Conservation (phyloP, 2,113 vertebrate species). For the Pangasianodon gigas region DNA sequence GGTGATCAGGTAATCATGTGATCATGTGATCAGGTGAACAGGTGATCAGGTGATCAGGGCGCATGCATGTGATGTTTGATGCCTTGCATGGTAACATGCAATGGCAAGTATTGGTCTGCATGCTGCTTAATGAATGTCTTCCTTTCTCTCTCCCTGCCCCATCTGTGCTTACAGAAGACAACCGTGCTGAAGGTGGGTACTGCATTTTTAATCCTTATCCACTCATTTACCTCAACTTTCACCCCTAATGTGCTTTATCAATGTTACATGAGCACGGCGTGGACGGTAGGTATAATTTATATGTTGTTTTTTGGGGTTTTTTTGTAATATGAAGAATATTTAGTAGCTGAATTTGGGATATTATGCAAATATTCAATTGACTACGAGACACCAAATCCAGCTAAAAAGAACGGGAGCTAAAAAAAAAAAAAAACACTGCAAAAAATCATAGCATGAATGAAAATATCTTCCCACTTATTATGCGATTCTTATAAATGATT, state of each 20-base stretch:
- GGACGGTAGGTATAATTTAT: conserved; percentile 44
- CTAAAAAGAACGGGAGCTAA: background rate
- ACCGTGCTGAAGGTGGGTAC: conserved; percentile 95
- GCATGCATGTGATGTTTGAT: conserved; percentile 95
- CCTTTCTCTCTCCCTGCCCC: conserved; percentile 95
- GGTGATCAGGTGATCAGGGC: conserved; percentile 66
- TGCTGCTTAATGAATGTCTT: conserved; percentile 99
- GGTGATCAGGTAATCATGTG: conserved; percentile 49
- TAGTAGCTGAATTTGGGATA: background rate
- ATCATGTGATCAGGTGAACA: conserved; percentile 21
- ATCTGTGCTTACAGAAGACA: conserved; percentile 97
- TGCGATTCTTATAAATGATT: background rate
- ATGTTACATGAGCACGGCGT: conserved; percentile 8
- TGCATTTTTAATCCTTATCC: conserved; percentile 63
- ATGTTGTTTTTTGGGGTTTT: background rate
- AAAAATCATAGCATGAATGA: background rate
- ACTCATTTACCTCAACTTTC: conserved; percentile 16
- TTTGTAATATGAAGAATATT: background rate
- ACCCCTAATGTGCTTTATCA: conserved; percentile 22
- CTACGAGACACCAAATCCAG: background rate
- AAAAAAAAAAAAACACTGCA: background rate
- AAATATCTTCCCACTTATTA: background rate
- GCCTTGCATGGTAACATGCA: conserved; percentile 99
- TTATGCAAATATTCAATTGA: background rate
- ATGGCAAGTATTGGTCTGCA: conserved; percentile 94